Base-by-base conservation (phyloP, 2,888 invertebrate genomes). In the Sclerodermus sp. region DNA sequence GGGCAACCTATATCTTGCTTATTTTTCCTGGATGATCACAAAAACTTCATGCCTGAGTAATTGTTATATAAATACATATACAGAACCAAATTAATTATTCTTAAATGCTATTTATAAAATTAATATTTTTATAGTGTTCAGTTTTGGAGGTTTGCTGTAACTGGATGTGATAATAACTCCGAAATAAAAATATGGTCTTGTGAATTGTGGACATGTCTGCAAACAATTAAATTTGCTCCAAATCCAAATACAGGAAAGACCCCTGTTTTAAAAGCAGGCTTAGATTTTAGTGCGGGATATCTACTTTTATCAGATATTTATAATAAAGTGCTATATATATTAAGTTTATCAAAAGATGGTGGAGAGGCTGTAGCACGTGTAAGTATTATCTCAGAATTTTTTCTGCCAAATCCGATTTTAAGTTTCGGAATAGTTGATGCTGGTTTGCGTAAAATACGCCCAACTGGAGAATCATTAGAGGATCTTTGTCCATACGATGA, bases 101-200 rank as follows among this genome's bases (percentile, higher is more conserved):
- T 51, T 45, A 44, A 47, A 48, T 32, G 36, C 42, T 42, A 29
- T 45, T 16, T 32, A 30, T 39, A 37, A 37, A 29, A 34, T n/a
- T 30, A 30, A 9, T 54, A 46, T 53, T 51, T 55, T 73, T 73
- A 42, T 64, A 86, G 86, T 61, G 84, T 83, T 12, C 87, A 90
- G 73, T 95, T 96, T 79, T 98, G 98, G 97, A 95, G 95, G 78
- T 96, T 90, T 79, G 95, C 93, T 0, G 85, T 97, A 37, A 96
- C 97, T 0, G 94, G 94, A 1, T 89, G 93, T 0, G 88, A 90
- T 57, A 87, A 91, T 75, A 96, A 96, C 79, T 88, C 91, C 0
- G 91, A 92, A 67, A 81, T 97, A 46, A 96, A 96, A 79, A 82
- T 90, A 41, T 97, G 96, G 96, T 93, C 93, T 6, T 97, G 96